Conservation (phyloP, 2,797 vertebrate species). For the Thalassophryne amazonica region DNA sequence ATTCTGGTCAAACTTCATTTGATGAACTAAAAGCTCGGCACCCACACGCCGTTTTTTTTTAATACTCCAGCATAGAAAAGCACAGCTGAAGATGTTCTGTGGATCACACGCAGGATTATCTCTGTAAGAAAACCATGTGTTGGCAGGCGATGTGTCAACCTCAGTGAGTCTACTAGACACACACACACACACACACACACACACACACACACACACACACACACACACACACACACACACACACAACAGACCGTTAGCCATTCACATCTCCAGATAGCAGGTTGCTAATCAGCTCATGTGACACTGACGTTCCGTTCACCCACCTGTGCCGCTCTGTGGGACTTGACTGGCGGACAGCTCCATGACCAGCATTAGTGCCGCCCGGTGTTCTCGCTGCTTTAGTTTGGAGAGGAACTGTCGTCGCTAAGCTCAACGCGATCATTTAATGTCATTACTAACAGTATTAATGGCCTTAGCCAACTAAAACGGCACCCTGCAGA, state of each 20-base stretch:
- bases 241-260: constrained; percentile 29
- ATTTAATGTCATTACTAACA: constrained; percentile 75
- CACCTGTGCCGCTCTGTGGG: constrained; percentile 71
- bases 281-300: constrained; percentile 51
- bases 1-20: constrained; percentile 14
- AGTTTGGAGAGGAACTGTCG: constrained; percentile 56
- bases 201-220: constrained; percentile 14
- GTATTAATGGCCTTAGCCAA: constrained; percentile 76
- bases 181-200: constrained; percentile 8
- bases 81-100: constrained; percentile 59
- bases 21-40: constrained; percentile 11
- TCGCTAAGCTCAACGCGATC: constrained; percentile 50
- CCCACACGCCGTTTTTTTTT: constrained; percentile 23
- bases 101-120: constrained; percentile 51
- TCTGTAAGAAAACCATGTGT: constrained; percentile 52
- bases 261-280: constrained; percentile 26
- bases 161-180: constrained; percentile 52
- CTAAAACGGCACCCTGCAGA: constrained; percentile 54
- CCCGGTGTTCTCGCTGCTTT: constrained; percentile 53
- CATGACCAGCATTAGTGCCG: constrained; percentile 65
- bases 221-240: constrained; percentile 13
- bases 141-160: constrained; percentile 29
- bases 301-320: constrained; percentile 51
- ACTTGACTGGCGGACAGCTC: constrained; percentile 71
- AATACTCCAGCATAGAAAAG: constrained; percentile 63